Conservation (phyloP, 1,140 invertebrate genomes). For the Doryteuthis pealeii region DNA sequence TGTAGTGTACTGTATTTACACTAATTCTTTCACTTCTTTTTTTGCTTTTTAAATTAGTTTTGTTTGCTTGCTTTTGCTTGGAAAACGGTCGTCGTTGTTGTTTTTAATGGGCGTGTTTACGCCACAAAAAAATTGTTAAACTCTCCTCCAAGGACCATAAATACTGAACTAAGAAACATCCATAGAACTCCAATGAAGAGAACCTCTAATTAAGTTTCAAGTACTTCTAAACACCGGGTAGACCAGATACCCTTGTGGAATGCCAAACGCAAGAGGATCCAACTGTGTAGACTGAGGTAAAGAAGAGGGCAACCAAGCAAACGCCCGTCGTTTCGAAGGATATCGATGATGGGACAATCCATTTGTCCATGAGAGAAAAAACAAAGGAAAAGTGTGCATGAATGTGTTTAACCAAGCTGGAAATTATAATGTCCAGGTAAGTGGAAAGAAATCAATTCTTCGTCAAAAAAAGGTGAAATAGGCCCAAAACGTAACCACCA, state of each 20-base stretch:
- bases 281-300: background rate
- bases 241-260: conserved; percentile 67
- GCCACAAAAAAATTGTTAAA: conserved; percentile 48
- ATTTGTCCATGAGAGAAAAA: background rate
- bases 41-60: too few relatives aligned
- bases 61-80: too few relatives aligned
- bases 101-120: conserved; percentile 26
- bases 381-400: conserved; percentile 60
- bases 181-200: conserved; percentile 68
- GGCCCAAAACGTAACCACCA: conserved; percentile 84
- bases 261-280: conserved; percentile 55
- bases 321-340: background rate
- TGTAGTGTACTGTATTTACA: too few relatives aligned
- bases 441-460: conserved; percentile 83
- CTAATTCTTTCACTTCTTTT: too few relatives aligned
- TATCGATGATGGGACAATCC: background rate
- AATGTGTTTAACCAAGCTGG: conserved; percentile 87
- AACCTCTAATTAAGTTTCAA: conserved; percentile 71
- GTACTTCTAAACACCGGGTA: conserved; percentile 79
- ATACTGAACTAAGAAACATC: conserved; percentile 43
- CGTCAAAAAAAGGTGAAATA: conserved; percentile 79
- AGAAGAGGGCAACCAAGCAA: background rate
- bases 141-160: conserved; percentile 50
- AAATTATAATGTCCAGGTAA: conserved; percentile 74
- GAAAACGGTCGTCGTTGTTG: too few relatives aligned